Evolutionary conservation across 2,797 vertebrate species (phyloP), one percentile per base, ranked within the genome.

Genomic region (Halcyon chelicuti): DNA sequence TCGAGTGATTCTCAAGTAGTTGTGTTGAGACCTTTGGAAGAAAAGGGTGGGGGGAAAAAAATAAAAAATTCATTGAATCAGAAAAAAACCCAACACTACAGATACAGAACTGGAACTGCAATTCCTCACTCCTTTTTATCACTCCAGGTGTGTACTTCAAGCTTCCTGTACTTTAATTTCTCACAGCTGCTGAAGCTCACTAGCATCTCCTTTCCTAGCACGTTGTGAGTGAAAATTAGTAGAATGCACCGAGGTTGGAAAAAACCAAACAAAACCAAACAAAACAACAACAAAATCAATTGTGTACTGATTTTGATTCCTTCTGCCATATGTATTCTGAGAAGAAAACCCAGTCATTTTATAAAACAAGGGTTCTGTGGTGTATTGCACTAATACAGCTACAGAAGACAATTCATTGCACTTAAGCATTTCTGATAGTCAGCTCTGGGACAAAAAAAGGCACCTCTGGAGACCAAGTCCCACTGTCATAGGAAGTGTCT

Each of bases 1-100:
- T 49, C 99, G 99, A 10, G 99, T 99, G 97, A 99, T 99, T 92
- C 99, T 98, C 96, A 99, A 98, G 97, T 99, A 99, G 98, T 99
- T 99, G 98, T 99, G 99, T 96, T 99, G 99, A 79, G 99, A 99
- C 98, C 99, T 99, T 96, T 35, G 93, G 95, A 89, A 87, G 60
- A 61, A 94, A 94, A 70, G 8, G 18, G 49, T 86, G 71, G 86
- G 93, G 88, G 51, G 4, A 51, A 52, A 22, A 47, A 51, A 52
- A 52, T 15, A 3, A 26, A 52, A 84, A 70, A 4, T 65, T 73
- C 57, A 62, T 20, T 96, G 28, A 94, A 81, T 73, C n/a, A 71
- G 3, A 72, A 71, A 47, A 73, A 63, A 0, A 0, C 5, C 5
- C 14, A 35, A 28, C 12, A 23, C 14, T 47, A 86, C 14, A 80